Evolutionary conservation across 1,140 invertebrate species (phyloP), one percentile per base, ranked within the genome.

Genomic region (Zaprionus ornatus): DNA sequence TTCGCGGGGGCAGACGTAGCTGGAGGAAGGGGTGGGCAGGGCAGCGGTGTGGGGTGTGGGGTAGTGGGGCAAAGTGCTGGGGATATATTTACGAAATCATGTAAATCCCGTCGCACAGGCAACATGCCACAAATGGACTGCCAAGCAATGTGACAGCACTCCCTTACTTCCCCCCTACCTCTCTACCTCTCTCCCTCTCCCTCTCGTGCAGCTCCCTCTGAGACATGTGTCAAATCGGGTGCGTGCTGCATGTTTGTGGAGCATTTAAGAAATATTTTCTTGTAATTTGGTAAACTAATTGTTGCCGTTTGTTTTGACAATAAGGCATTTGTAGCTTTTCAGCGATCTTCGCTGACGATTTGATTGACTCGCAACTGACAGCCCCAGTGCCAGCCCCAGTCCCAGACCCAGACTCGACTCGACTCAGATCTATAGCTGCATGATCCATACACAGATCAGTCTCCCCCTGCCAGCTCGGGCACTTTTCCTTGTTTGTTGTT

Each of bases 211-310:
- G 62, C 37, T 68, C 4, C 66, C 71, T 67, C 60, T 48, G 40
- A 61, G 84, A 83, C 84, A 87, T 87, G 77, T 87, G 84, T 90
- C 84, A 87, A 83, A 69, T 77, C 66, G 25, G 54, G 66, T 67
- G 42, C 23, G 66, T 42, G 64, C 35, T 73, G 63, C 79, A 78
- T 88, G 85, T 90, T 90, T 90, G 77, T 90, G 70, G 65, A 90
- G 79, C 85, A 82, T 90, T 90, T 90, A 90, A 90, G 68, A 84
- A 90, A 90, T 90, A 90, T 90, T 90, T 87, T 91, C 76, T 85
- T 91, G 88, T 91, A 91, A 91, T 91, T 91, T 80, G 88, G 88
- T 91, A 91, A 91, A 91, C 87, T 91, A 91, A 91, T 91, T 91
- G 85, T 90, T 74, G 83, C 78, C 76, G 60, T 75, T 79, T 90